phyloP scores from a whole-genome alignment of 1,140 invertebrate species.

The Papilio xuthus region DNA sequence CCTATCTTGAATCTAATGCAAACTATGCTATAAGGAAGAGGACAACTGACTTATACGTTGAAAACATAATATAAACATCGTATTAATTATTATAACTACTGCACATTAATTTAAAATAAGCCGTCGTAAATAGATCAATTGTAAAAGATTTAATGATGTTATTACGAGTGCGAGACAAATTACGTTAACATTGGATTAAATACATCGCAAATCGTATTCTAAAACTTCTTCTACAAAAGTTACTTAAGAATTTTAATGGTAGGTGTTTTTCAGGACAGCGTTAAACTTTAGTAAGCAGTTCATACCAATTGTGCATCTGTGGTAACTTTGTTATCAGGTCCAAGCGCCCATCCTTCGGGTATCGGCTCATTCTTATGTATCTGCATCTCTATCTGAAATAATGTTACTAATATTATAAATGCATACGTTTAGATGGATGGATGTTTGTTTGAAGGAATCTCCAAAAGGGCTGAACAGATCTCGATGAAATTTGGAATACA shows the following conservation, averaged over 20 bases:
- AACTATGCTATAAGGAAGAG: not conserved
- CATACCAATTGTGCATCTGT: slow-evolving; percentile 71
- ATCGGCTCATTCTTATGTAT: slow-evolving; percentile 87
- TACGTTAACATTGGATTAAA: not conserved
- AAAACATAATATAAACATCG: not conserved
- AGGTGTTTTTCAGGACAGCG: no score
- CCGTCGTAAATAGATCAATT: not conserved
- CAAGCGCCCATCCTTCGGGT: slow-evolving; percentile 93
- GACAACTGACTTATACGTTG: not conserved
- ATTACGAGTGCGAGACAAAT: not conserved
- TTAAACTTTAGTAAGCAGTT: slow-evolving; percentile 38
- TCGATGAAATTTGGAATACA: no score
- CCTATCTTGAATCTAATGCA: not conserved
- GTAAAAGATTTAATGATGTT: not conserved
- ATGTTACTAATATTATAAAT: no score
- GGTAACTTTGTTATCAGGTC: slow-evolving; percentile 85
- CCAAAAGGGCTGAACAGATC: no score
- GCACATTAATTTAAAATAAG: not conserved
- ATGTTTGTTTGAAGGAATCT: no score
- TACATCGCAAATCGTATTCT: not conserved
- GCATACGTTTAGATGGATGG: no score
- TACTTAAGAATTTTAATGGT: slow-evolving; percentile 4
- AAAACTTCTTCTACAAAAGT: no score
- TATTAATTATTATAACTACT: not conserved
- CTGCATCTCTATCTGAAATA: slow-evolving; percentile 88